phyloP scores from a whole-genome alignment of 2,888 invertebrate genomes.

The Orthosia cruda region DNA sequence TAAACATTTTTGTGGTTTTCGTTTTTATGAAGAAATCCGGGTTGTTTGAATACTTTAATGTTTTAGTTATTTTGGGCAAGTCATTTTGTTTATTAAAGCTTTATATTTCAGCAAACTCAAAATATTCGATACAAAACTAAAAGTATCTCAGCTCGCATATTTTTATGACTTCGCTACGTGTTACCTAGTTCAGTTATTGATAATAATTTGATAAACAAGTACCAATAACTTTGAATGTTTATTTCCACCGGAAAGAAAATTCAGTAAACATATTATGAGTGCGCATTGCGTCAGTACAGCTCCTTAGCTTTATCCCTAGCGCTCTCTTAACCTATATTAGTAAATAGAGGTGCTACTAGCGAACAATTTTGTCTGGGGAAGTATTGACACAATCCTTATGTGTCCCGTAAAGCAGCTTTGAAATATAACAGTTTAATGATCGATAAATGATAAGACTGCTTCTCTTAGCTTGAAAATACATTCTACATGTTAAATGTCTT shows the following conservation, averaged over 20 bases:
- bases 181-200: neutral
- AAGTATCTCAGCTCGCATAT: neutral
- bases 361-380: neutral
- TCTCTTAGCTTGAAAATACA: too few species aligned
- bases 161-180: neutral
- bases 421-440: neutral
- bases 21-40: conserved; percentile 33
- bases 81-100: neutral
- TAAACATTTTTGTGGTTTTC: conserved; percentile 41
- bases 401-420: neutral
- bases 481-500: too few species aligned
- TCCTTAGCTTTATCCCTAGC: neutral
- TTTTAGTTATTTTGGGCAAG: neutral
- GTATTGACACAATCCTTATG: neutral
- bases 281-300: conserved; percentile 32
- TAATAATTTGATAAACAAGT: conserved; percentile 2
- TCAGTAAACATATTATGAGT: conserved; percentile 17
- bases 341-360: neutral
- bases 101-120: neutral
- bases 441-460: too few species aligned
- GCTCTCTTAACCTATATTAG: neutral
- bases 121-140: neutral
- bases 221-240: neutral
- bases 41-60: conserved; percentile 1
- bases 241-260: neutral